These are phyloP conservation scores for Calameuta idolon DNA, from an alignment of 2,888 invertebrate species.

Conservation along the genomic window DNA sequence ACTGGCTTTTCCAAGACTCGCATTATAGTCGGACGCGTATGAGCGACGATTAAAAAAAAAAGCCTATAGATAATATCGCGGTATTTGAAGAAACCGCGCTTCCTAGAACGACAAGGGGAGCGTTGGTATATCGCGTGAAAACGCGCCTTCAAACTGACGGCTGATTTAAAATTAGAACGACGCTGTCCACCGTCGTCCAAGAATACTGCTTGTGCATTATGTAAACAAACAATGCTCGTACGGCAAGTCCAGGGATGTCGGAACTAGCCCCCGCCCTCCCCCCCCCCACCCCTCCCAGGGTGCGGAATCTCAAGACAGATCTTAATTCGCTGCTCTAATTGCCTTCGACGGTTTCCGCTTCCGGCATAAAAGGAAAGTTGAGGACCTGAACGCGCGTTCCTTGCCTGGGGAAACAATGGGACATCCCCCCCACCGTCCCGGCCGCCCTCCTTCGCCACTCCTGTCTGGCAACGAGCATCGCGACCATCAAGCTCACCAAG, in stretches of 20 bases:
- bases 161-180: constrained; percentile 12
- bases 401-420: background rate
- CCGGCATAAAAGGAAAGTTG: background rate
- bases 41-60: background rate
- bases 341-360: background rate
- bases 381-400: background rate
- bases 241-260: background rate
- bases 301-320: background rate
- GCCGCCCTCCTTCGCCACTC: background rate
- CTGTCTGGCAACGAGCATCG: background rate
- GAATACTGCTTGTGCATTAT: constrained; percentile 36
- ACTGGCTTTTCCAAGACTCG: background rate
- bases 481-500: background rate
- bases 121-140: background rate
- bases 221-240: constrained; percentile 2
- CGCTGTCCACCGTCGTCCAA: constrained; percentile 34
- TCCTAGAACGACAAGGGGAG: background rate
- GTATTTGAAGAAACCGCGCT: background rate
- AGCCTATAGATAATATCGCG: background rate
- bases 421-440: background rate
- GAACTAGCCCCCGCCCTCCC: background rate
- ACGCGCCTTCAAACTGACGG: background rate
- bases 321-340: background rate
- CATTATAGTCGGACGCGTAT: background rate
- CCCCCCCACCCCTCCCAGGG: no score